These are phyloP conservation scores for Pseudopipra pipra DNA, from an alignment of 2,113 vertebrate genomes.

Conservation along the genomic window DNA sequence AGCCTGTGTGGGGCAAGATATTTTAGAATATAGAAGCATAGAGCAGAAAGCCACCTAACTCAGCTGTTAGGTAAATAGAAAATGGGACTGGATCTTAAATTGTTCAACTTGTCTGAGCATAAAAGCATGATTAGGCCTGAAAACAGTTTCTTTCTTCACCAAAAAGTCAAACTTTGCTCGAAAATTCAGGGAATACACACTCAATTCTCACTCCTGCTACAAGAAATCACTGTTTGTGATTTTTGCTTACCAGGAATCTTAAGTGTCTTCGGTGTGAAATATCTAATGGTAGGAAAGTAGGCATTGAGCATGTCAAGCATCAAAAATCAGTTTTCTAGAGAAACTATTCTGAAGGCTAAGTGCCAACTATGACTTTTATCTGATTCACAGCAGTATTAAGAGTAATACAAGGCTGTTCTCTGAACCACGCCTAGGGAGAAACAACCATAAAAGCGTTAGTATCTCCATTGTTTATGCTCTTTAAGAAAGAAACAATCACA, in stretches of 20 bases:
- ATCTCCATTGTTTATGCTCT: background rate
- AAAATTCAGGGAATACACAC: background rate
- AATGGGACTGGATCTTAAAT: background rate
- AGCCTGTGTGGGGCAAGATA: background rate
- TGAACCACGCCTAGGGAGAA: background rate
- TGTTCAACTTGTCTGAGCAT: background rate
- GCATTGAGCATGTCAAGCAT: background rate
- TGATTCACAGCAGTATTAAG: background rate
- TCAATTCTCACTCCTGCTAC: background rate
- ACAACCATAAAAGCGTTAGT: background rate
- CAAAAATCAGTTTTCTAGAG: background rate
- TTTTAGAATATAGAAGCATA: background rate
- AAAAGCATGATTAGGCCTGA: background rate
- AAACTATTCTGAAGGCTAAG: background rate
- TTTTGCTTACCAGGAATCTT: background rate
- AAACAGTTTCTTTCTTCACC: background rate
- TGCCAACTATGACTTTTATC: background rate
- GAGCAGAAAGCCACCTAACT: background rate
- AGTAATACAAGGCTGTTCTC: background rate
- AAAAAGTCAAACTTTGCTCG: background rate
- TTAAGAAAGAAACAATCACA: background rate
- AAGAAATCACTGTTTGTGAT: background rate
- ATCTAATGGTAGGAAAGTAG: background rate
- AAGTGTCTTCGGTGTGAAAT: background rate
- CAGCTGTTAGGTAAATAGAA: background rate